Percentiles rank a stretch among this genome's conserved stretches.
These are phyloP conservation scores for Takifugu ocellatus DNA, from an alignment of 2,797 vertebrate genomes.

Conservation along the genomic window DNA sequence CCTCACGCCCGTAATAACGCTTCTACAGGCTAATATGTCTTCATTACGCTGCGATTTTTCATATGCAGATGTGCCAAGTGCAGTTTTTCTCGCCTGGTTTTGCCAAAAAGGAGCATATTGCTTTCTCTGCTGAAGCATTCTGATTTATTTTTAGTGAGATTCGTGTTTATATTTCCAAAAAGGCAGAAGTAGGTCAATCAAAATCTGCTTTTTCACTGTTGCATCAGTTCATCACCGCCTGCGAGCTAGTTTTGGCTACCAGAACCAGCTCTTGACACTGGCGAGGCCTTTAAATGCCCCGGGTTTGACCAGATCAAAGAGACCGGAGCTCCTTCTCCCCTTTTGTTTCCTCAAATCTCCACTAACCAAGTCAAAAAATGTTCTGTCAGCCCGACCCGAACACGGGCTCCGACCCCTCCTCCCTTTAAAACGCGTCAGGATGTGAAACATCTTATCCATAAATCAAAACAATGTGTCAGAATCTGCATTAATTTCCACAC, in stretches of 20 bases:
- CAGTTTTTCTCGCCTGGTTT: constrained; percentile 23
- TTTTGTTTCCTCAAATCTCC: background rate
- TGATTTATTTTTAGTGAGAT: constrained; percentile 16
- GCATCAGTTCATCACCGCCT: background rate
- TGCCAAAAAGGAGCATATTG: constrained; percentile 15
- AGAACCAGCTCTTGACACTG: background rate
- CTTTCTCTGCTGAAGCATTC: constrained; percentile 14
- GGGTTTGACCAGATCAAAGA: background rate
- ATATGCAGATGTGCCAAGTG: constrained; percentile 38
- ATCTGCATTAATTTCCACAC: constrained; percentile 23
- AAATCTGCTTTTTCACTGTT: constrained; percentile 27
- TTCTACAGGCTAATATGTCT: constrained; percentile 59
- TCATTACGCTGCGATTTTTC: constrained; percentile 57
- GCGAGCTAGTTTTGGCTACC: background rate
- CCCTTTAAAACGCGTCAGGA: background rate
- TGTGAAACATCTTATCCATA: background rate
- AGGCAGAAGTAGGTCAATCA: constrained; percentile 35
- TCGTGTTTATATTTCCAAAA: constrained; percentile 2
- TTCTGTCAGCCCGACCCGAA: background rate
- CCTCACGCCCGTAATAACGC: constrained; percentile 37
- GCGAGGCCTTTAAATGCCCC: background rate
- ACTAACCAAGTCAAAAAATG: background rate
- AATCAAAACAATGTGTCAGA: constrained; percentile 19
- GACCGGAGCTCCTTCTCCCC: background rate
- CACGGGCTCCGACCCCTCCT: background rate